Conservation (phyloP, 2,797 vertebrate species). For the Darevskia mixta region DNA sequence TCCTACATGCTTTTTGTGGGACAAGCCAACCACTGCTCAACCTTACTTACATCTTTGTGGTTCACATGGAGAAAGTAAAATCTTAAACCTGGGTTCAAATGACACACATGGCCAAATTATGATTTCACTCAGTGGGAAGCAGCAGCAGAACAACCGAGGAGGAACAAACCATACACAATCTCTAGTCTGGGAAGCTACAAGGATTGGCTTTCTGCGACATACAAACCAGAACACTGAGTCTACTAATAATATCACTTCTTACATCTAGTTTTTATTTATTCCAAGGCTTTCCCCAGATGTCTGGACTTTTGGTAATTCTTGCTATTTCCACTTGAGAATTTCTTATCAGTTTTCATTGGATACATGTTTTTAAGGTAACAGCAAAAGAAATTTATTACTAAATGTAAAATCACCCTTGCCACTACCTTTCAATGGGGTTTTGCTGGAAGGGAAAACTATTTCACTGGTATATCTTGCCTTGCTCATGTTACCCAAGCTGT, state of each 20-base stretch:
- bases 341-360: slow-evolving; percentile 4
- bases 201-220: too few relatives aligned
- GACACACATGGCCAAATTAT: too few relatives aligned
- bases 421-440: neutral
- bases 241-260: neutral
- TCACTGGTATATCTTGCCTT: slow-evolving; percentile 31
- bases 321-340: neutral
- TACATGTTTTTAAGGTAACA: slow-evolving; percentile 51
- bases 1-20: too few relatives aligned
- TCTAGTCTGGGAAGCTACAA: too few relatives aligned
- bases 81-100: too few relatives aligned
- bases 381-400: slow-evolving; percentile 28
- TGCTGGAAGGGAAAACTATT: slow-evolving; percentile 10
- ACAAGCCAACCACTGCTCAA: too few relatives aligned
- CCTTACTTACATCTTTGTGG: too few relatives aligned
- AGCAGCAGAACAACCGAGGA: too few relatives aligned
- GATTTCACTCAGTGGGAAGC: too few relatives aligned
- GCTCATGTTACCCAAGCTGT: slow-evolving; percentile 20
- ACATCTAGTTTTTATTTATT: neutral
- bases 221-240: too few relatives aligned
- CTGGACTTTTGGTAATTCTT: neutral
- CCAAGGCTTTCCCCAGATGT: neutral
- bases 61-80: too few relatives aligned
- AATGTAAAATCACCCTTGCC: slow-evolving; percentile 36
- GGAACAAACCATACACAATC: too few relatives aligned